phyloP scores from a whole-genome alignment of 2,113 vertebrate genomes.

The Rafetus swinhoei region DNA sequence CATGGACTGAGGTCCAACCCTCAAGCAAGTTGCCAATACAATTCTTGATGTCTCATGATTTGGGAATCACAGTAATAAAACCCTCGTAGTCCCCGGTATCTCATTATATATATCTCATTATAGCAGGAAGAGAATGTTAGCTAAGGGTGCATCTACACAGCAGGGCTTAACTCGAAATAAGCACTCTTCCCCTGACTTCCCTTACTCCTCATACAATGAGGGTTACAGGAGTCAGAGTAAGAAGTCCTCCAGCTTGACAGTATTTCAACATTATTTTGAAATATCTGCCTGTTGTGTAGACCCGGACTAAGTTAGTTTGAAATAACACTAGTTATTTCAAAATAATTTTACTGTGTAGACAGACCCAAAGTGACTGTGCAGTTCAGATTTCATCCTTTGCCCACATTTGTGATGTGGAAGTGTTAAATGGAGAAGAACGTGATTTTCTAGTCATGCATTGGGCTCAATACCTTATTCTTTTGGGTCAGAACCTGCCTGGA shows the following conservation, averaged over 20 bases:
- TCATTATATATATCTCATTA: neutral
- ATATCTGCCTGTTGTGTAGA: too few species aligned
- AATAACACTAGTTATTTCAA: too few species aligned
- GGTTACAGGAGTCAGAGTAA: too few species aligned
- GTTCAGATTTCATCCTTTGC: neutral
- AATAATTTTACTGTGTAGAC: too few species aligned
- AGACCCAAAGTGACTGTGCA: neutral
- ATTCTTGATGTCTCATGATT: neutral
- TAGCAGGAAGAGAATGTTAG: neutral
- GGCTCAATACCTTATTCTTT: neutral
- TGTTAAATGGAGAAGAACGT: neutral
- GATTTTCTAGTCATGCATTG: neutral
- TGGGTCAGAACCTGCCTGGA: neutral
- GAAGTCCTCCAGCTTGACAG: too few species aligned
- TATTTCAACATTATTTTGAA: too few species aligned
- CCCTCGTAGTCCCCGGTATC: neutral
- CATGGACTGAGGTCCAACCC: too few species aligned
- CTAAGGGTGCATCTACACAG: neutral
- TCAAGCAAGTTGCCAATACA: neutral
- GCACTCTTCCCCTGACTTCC: too few species aligned
- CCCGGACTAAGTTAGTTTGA: too few species aligned
- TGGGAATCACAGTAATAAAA: neutral
- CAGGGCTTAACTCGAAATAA: too few species aligned
- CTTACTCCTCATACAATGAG: too few species aligned
- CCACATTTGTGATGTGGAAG: neutral